These are phyloP conservation scores for Bubo blakistoni DNA, from an alignment of 2,113 vertebrate species.

Conservation along the genomic window DNA sequence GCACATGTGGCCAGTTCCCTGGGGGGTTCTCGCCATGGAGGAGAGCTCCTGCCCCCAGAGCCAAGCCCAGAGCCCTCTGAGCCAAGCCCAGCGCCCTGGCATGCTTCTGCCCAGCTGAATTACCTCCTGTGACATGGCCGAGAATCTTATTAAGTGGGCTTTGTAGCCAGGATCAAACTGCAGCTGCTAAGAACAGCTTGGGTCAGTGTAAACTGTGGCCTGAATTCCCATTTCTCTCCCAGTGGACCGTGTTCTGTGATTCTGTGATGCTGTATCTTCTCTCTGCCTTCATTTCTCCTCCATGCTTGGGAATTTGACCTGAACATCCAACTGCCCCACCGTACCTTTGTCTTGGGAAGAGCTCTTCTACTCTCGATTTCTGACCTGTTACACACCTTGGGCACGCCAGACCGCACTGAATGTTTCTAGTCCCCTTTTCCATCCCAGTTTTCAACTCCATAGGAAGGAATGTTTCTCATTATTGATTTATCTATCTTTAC, in stretches of 20 bases:
- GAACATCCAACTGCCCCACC: not conserved
- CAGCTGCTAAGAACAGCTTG: constrained; percentile 16
- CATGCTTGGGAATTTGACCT: not conserved
- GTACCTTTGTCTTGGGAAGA: not conserved
- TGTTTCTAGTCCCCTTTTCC: not conserved
- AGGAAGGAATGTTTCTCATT: not conserved
- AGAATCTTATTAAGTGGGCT: constrained; percentile 2
- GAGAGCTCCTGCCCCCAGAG: not conserved
- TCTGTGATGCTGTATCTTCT: not conserved
- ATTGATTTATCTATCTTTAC: not conserved
- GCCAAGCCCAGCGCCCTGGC: not conserved
- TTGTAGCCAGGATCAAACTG: constrained; percentile 19
- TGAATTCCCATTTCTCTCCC: not conserved
- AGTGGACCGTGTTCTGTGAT: not conserved
- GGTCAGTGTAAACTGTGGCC: not conserved
- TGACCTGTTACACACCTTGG: not conserved
- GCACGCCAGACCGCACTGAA: not conserved
- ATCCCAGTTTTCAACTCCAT: not conserved
- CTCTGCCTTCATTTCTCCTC: not conserved
- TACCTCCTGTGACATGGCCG: not conserved
- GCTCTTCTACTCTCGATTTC: rapidly evolving
- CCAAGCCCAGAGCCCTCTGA: not conserved
- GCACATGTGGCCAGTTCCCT: not conserved
- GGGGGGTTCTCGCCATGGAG: not conserved
- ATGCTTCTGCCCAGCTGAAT: not conserved